phyloP scores from a whole-genome alignment of 2,888 invertebrate species.

The Ormyrus thymus region DNA sequence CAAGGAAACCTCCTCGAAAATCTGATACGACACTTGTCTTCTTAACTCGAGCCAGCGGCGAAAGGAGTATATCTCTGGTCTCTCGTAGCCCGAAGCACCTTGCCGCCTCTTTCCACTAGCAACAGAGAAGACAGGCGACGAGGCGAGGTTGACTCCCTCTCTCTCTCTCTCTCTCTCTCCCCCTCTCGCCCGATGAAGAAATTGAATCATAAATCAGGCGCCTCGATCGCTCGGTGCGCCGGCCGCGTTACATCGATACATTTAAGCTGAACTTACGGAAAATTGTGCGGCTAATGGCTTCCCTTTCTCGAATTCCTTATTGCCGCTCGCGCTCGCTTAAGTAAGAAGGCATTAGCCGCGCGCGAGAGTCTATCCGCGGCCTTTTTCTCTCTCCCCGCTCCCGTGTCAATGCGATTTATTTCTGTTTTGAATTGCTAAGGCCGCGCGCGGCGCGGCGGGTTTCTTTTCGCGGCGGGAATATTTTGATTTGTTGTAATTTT shows the following conservation, averaged over 20 bases:
- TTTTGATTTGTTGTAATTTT: too few relatives aligned
- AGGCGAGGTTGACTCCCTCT: slow-evolving; percentile 45
- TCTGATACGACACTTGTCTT: too few relatives aligned
- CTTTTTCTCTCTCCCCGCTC: not conserved
- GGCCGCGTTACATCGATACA: slow-evolving; percentile 41
- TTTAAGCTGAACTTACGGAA: slow-evolving; percentile 48
- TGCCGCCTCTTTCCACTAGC: not conserved
- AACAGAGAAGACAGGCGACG: slow-evolving; percentile 43
- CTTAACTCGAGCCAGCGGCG: not conserved
- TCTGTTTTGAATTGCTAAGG: too few relatives aligned
- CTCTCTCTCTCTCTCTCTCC: slow-evolving; percentile 17
- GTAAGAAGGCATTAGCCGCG: slow-evolving; percentile 46
- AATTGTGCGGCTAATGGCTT: slow-evolving; percentile 52
- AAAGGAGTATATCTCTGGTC: slow-evolving; percentile 18
- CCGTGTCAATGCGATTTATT: slow-evolving; percentile 1
- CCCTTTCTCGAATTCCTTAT: slow-evolving; percentile 48
- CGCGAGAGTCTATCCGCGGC: not conserved
- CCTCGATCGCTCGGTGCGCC: slow-evolving; percentile 44
- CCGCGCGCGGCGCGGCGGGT: not conserved
- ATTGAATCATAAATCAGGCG: slow-evolving; percentile 65
- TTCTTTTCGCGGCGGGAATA: not conserved
- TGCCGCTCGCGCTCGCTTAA: slow-evolving; percentile 27
- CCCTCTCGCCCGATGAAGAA: slow-evolving; percentile 59
- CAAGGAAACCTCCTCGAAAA: too few relatives aligned
- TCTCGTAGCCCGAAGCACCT: slow-evolving; percentile 5